A percentile compares a stretch with the other conserved stretches of the same genome.
Evolutionary conservation across 2,113 vertebrate genomes (phyloP).

Genomic region (Chunga burmeisteri): DNA sequence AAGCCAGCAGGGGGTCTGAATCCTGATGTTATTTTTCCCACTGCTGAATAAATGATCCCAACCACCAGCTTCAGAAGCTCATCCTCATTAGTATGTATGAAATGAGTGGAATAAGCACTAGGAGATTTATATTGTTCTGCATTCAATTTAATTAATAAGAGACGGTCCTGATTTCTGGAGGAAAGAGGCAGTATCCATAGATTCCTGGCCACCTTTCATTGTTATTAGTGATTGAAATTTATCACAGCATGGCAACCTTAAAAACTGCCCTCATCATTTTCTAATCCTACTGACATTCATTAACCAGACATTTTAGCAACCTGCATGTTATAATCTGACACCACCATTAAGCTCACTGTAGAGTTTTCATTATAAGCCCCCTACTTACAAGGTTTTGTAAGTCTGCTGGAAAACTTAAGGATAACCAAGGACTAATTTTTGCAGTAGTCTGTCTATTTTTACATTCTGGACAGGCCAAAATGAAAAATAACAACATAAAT

Average conservation of each 20-base stretch:
- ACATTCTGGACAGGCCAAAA: not conserved
- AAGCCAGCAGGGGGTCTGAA: constrained; percentile 66
- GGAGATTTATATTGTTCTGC: constrained; percentile 63
- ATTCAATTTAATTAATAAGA: constrained; percentile 72
- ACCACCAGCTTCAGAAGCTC: constrained; percentile 23
- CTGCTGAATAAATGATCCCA: constrained; percentile 66
- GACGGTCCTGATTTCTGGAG: constrained; percentile 14
- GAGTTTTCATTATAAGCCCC: not conserved
- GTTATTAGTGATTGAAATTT: constrained; percentile 62
- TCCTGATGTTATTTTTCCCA: constrained; percentile 65
- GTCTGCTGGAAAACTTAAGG: not conserved
- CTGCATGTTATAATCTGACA: constrained; percentile 2
- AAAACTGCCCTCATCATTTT: constrained; percentile 36
- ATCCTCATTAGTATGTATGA: constrained; percentile 74
- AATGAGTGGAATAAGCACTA: constrained; percentile 56
- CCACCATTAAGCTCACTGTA: not conserved
- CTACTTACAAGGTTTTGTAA: not conserved
- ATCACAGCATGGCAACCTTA: not conserved
- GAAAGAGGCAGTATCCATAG: constrained; percentile 17
- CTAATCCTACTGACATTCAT: constrained; percentile 44
- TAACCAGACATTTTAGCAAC: constrained; percentile 38
- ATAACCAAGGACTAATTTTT: not conserved
- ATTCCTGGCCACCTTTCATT: constrained; percentile 47
- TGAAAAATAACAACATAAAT: not conserved
- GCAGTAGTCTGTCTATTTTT: not conserved